These are phyloP conservation scores for Cromileptes altivelis DNA, from an alignment of 2,113 vertebrate genomes.

Conservation along the genomic window DNA sequence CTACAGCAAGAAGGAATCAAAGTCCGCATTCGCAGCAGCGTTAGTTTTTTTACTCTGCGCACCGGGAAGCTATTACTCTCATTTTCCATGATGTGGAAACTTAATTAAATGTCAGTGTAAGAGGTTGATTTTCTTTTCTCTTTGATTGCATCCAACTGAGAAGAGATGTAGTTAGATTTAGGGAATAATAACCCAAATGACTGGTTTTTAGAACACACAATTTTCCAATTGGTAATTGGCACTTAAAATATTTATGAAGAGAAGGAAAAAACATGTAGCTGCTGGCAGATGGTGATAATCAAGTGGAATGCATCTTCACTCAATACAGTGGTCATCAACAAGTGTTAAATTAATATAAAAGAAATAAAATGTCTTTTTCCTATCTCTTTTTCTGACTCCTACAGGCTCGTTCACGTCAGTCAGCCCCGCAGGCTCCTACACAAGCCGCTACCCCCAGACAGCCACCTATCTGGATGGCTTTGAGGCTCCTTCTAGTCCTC, in stretches of 20 bases:
- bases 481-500: conserved; percentile 88
- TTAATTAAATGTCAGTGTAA: conserved; percentile 20
- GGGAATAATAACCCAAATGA: neutral
- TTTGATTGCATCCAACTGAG: neutral
- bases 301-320: neutral
- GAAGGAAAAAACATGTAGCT: neutral
- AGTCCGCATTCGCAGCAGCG: neutral
- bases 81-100: conserved; percentile 25
- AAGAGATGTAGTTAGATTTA: neutral
- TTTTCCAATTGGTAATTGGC: conserved; percentile 8
- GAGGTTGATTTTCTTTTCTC: conserved; percentile 5
- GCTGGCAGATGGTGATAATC: neutral
- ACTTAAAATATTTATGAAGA: neutral
- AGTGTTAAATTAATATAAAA: neutral
- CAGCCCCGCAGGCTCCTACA: conserved; percentile 91
- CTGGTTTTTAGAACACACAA: neutral
- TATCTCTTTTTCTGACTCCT: conserved; percentile 34
- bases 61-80: conserved; percentile 5
- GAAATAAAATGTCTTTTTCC: neutral
- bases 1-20: neutral
- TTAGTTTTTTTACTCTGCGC: neutral
- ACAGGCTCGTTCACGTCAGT: conserved; percentile 92
- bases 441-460: conserved; percentile 86
- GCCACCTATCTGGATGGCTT: conserved; percentile 86
- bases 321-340: neutral